Evolutionary conservation across 2,797 vertebrate species (phyloP).

Genomic region (Schizopygopsis malacanthus): DNA sequence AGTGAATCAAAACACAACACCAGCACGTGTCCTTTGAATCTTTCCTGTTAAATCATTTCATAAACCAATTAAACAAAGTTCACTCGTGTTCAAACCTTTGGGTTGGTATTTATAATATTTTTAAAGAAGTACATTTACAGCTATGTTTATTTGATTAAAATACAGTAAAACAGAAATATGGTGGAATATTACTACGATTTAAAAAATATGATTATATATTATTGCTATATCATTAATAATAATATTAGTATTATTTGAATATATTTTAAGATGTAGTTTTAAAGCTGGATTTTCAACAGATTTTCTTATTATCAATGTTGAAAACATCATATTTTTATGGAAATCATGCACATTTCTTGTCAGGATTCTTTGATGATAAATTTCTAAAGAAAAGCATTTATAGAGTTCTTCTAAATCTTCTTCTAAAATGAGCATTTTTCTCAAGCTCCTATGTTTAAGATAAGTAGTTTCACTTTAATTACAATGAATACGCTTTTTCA

Average conservation of each 20-base stretch:
- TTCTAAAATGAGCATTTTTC: too few relatives aligned
- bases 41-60: neutral
- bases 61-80: neutral
- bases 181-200: neutral
- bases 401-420: too few relatives aligned
- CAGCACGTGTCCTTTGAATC: conserved; percentile 36
- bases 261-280: neutral
- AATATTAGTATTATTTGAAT: neutral
- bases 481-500: neutral
- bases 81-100: neutral
- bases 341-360: neutral
- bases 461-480: too few relatives aligned
- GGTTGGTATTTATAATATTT: neutral
- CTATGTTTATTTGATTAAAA: neutral
- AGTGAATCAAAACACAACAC: conserved; percentile 46
- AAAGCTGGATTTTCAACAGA: neutral
- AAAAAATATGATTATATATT: neutral
- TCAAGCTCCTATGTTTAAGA: too few relatives aligned
- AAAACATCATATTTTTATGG: neutral
- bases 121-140: neutral
- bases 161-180: neutral
- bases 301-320: neutral
- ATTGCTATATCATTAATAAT: too few relatives aligned
- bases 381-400: neutral
- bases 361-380: too few relatives aligned